Percentiles rank a stretch among this genome's conserved stretches.
These are phyloP conservation scores for Papilio protenor DNA, from an alignment of 2,888 invertebrate genomes.

Conservation along the genomic window DNA sequence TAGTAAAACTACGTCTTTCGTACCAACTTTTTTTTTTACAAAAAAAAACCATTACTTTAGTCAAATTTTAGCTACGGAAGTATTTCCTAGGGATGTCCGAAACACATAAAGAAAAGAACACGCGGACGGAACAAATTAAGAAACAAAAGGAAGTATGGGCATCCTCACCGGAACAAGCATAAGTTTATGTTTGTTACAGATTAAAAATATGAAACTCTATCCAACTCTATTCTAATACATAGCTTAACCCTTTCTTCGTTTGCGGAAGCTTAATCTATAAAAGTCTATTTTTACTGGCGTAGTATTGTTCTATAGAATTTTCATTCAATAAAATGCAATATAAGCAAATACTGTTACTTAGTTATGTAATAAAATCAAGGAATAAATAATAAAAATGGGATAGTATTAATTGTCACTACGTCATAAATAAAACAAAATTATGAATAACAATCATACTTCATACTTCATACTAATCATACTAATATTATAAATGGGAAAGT, in stretches of 20 bases:
- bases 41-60: not conserved
- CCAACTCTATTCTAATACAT: not conserved
- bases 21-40: not conserved
- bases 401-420: not conserved
- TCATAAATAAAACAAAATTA: not conserved
- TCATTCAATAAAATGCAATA: not conserved
- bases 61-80: not conserved
- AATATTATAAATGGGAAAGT: too few relatives aligned
- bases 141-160: constrained; percentile 11
- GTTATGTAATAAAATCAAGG: not conserved
- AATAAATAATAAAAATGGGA: not conserved
- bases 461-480: too few relatives aligned
- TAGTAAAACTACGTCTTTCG: not conserved
- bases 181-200: constrained; percentile 29
- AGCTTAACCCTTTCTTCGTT: not conserved
- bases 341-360: not conserved
- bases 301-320: not conserved
- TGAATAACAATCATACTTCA: too few relatives aligned
- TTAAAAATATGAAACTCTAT: not conserved
- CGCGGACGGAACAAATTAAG: constrained; percentile 24
- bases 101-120: constrained; percentile 17
- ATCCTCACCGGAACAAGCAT: constrained; percentile 30
- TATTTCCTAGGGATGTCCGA: constrained; percentile 26
- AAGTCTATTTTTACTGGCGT: not conserved
- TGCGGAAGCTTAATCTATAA: not conserved